Base-by-base conservation (phyloP, 2,888 invertebrate genomes). In the Halictus quadricinctus region DNA sequence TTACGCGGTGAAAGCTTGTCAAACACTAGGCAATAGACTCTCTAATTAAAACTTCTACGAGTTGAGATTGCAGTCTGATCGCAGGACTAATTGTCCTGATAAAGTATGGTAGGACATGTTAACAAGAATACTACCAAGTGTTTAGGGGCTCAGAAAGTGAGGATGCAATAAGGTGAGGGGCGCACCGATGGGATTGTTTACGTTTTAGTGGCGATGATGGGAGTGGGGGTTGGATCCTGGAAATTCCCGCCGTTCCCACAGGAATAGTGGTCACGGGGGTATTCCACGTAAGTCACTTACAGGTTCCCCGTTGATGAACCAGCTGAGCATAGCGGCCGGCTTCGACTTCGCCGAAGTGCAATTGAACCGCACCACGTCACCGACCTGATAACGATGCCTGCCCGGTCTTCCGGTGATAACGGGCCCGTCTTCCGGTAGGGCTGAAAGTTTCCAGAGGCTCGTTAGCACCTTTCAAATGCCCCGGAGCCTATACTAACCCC, bases 261-360 rank as follows among this genome's bases (percentile, higher is more conserved):
- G 41, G 36, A 41, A 36, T 21, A 43, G n/a, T 13, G 43, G 43
- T 43, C 41, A 41, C 21, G 21, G 29, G 18, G 13, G 81, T 66
- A 41, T 78, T 74, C 66, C 29, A 29, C 43, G 43, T 54, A 54
- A 79, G 75, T 60, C 75, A 91, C 93, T 92, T 93, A 95, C 95
- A 90, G 97, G 97, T 93, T 97, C 97, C 46, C 97, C 97, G 95
- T 98, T 98, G 95, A 98, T 97, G 95, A 97, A 97, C 98, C 98
- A 98, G 90, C 97, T 96, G 80, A 98, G 96, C 92, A 96, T 96
- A 82, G 98, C 97, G 21, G 97, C 97, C 10, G 98, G 98, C 92
- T 97, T 96, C 72, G 98, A 98, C 89, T 97, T 96, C 25, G 97
- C 97, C 60, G 98, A 98, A 10, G 97, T 97, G 95, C 98, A 98